Percentiles rank a stretch among this genome's conserved stretches.
phyloP scores from a whole-genome alignment of 2,888 invertebrate species.

The Vanessa cardui region DNA sequence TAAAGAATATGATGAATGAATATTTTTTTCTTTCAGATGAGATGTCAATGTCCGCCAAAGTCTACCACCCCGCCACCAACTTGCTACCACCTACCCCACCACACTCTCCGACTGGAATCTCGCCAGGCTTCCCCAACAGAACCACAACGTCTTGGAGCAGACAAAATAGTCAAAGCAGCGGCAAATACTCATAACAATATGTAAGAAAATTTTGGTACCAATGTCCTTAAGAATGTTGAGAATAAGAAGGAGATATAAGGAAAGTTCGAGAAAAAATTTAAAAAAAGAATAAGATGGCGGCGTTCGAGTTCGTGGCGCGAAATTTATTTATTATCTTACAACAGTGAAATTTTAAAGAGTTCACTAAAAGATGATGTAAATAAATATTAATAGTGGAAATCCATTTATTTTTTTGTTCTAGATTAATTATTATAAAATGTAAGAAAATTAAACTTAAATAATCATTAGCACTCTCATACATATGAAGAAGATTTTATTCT shows the following conservation, averaged over 20 bases:
- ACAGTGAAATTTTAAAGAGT: no score
- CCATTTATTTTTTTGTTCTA: no score
- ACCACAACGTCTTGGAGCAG: conserved; percentile 51
- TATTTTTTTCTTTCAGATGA: conserved; percentile 56
- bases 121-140: conserved; percentile 65
- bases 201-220: background rate
- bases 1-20: no score
- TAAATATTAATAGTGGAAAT: no score
- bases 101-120: conserved; percentile 61
- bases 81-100: conserved; percentile 69
- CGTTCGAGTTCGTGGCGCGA: no score
- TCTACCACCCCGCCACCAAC: conserved; percentile 76
- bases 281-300: background rate
- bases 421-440: no score
- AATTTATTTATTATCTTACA: no score
- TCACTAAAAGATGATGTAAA: no score
- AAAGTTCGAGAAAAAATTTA: background rate
- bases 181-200: conserved; percentile 58
- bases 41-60: conserved; percentile 63
- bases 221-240: background rate
- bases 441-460: no score
- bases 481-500: no score
- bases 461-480: no score
- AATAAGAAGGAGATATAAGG: no score
- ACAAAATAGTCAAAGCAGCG: conserved; percentile 63